phyloP scores from a whole-genome alignment of 2,888 invertebrate species.

The Ophion slaviceki region DNA sequence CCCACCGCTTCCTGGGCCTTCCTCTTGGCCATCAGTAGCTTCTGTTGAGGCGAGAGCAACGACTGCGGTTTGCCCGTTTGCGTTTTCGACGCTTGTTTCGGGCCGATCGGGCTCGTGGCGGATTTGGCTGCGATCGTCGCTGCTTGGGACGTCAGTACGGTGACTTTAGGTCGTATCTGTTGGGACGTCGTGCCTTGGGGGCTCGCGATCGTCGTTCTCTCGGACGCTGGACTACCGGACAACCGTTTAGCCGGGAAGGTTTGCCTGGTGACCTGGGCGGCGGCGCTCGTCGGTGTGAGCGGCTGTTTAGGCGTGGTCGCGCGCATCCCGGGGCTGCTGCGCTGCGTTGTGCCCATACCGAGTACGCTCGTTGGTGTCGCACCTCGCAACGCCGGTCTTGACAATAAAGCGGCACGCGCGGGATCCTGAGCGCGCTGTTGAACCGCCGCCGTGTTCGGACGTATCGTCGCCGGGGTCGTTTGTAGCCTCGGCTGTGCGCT shows the following conservation, averaged over 20 bases:
- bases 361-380: conserved; percentile 76
- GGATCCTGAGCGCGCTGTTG: conserved; percentile 74
- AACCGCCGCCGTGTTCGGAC: conserved; percentile 72
- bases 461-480: conserved; percentile 66
- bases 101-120: conserved; percentile 66
- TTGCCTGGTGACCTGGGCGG: conserved; percentile 66
- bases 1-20: conserved; percentile 82
- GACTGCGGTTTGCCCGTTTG: conserved; percentile 72
- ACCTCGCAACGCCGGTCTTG: conserved; percentile 77
- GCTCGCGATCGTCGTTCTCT: conserved; percentile 63
- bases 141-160: conserved; percentile 73
- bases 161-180: conserved; percentile 77
- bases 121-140: conserved; percentile 75
- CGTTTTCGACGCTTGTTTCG: conserved; percentile 75
- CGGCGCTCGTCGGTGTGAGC: conserved; percentile 40
- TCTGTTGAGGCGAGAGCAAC: conserved; percentile 80
- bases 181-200: conserved; percentile 68
- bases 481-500: conserved; percentile 76
- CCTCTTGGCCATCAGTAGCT: conserved; percentile 80
- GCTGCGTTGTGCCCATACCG: conserved; percentile 73
- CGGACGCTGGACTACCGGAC: conserved; percentile 39
- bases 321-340: conserved; percentile 74
- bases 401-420: conserved; percentile 77
- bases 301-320: conserved; percentile 72
- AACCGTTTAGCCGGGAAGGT: conserved; percentile 67